phyloP scores from a whole-genome alignment of 2,113 vertebrate genomes.

The Microtus ochrogaster region DNA sequence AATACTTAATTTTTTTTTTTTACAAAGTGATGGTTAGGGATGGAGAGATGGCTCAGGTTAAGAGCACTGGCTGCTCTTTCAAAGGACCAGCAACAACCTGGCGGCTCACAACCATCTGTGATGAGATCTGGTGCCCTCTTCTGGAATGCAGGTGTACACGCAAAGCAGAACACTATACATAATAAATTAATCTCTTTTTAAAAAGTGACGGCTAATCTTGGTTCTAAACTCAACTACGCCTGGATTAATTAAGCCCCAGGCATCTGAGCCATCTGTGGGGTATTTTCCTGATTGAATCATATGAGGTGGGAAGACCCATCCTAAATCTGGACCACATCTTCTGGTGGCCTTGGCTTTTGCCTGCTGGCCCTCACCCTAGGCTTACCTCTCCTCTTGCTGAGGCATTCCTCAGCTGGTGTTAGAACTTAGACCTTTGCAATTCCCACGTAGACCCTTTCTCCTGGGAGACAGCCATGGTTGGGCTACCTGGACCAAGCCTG shows the following conservation, averaged over 20 bases:
- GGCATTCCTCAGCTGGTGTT: background rate
- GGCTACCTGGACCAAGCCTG: background rate
- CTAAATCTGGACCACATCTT: background rate
- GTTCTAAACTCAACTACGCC: background rate
- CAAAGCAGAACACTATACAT: background rate
- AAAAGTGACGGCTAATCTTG: background rate
- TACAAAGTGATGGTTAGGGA: background rate
- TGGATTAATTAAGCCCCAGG: background rate
- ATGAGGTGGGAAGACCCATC: background rate
- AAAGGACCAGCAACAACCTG: background rate
- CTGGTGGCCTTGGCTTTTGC: background rate
- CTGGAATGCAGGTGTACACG: background rate
- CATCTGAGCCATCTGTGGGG: background rate
- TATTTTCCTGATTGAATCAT: background rate
- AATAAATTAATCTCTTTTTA: background rate
- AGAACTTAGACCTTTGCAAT: background rate
- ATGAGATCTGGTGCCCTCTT: background rate
- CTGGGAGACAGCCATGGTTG: background rate
- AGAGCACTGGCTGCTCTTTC: background rate
- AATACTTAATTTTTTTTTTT: background rate
- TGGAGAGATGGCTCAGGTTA: background rate
- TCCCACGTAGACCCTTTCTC: background rate
- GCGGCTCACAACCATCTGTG: too few relatives aligned
- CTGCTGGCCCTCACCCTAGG: background rate
- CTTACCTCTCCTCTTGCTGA: background rate